Base-by-base conservation (phyloP, 2,888 invertebrate genomes). In the Cotesia congregata region DNA sequence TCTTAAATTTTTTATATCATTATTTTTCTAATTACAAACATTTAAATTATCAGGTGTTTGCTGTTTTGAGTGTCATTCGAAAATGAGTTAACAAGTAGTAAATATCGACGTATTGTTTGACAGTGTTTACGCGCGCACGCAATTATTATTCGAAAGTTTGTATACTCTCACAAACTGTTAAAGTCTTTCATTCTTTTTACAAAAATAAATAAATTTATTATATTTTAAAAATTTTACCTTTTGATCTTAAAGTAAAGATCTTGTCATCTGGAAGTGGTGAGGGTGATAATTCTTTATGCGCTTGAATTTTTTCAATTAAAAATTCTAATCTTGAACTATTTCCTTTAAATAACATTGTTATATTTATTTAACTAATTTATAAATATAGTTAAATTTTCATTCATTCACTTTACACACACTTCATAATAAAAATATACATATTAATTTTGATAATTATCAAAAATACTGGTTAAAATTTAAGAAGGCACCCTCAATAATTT, bases 241-340 rank as follows among this genome's bases (percentile, higher is more conserved):
- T 88, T 41, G 69, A 82, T 83, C 74, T 83, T 70, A 72, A 77
- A 78, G 50, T 83, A 82, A 67, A 84, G n/a, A n/a, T n/a, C 83
- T 81, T 86, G 15, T 84, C 84, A 67, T 81, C 81, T 40, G 80
- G 81, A 7, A 83, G 92, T 20, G 84, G 84, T 50, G 84, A 85
- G 75, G 83, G 92, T 83, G 93, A 93, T 50, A 50, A 12, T 88
- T 95, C 95, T 91, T 95, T 95, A 85, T 94, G 95, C 5, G 95
- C 95, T 89, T 96, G 96, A 84, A 96, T 95, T 91, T 95, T 96
- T 90, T 95, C 95, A 83, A 96, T 96, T 84, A 96, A 92, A 87
- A 95, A 93, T 90, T 96, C 95, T 88, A 96, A 91, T 85, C 95
- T 92, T 88, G 94, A 94, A 91, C 96, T 96, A 90, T 95, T 96